Evolutionary conservation across 2,113 vertebrate species (phyloP), one percentile per base, ranked within the genome.

Genomic region (Marmota monax): DNA sequence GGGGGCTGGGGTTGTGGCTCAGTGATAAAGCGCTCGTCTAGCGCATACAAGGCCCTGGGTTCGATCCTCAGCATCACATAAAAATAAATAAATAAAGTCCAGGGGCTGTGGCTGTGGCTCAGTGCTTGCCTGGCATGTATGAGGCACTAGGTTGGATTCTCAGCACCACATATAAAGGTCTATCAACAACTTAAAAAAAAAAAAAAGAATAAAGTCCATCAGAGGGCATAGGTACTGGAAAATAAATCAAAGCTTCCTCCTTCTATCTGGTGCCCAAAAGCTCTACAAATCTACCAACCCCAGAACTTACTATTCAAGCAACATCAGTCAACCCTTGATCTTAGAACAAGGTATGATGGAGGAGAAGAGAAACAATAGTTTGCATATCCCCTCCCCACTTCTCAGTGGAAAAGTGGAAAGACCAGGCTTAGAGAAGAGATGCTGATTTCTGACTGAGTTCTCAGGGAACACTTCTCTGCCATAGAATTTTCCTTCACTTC

Each of bases 211-310:
- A 86, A 92, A 89, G 84, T 51, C 48, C n/a, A 84, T 7, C 29
- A 72, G 67, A 65, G 9, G 84, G 39, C n/a, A 83, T 22, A 34
- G n/a, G 34, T 39, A 85, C 22, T 69, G 74, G 93, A 84, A 79
- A 94, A 80, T 78, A 92, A 93, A 85, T 78, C 79, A 95, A 97
- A 95, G 16, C 39, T 94, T 8, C n/a, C 45, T 85, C 34, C 45
- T 88, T 63, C 78, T 17, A 92, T 14, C 25, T 90, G 88, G 84
- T 73, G 86, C 76, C 37, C 92, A 83, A 74, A 95, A 69, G 53
- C 23, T 83, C 70, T 27, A 61, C 5, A 80, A 70, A 95, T 77
- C 83, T 63, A 11, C 93, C 65, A 77, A 56, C 63, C 42, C 45
- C 63, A 95, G 63, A 90, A 92, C 53, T 79, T 70, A 92, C 5